Base-by-base conservation (phyloP, 2,888 invertebrate genomes). In the Eupithecia exiguata region DNA sequence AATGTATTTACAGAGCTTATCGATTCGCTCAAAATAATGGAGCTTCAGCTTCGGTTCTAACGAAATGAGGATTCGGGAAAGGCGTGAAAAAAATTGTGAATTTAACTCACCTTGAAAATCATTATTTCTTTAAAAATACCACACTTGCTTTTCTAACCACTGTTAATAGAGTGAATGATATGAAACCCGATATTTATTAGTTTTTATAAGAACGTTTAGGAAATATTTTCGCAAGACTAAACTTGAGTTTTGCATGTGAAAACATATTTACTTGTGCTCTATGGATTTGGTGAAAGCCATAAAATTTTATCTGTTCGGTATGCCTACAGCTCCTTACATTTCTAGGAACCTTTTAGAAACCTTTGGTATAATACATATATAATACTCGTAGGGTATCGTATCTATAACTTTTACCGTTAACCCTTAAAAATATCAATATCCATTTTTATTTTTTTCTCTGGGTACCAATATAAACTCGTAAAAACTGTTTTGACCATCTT, bases 181-280 rank as follows among this genome's bases (percentile, higher is more conserved):
- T 46, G 75, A 77, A 78, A 74, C 76, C 68, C 74, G 69, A 68
- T 73, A 65, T 68, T 70, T 70, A 79, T 76, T 66, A 80, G 74
- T 76, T 79, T 83, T 78, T 83, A 83, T 81, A 83, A 69, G 74
- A 78, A 77, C 65, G 73, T 5, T 76, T 78, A 80, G 77, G 76
- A 77, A 83, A 78, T 80, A 77, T 83, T 85, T 80, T 81, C 80
- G 81, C 79, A 86, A 86, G 78, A 71, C 74, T 79, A 72, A 80
- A 81, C 82, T 83, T 82, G 81, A 75, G 71, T 72, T 78, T 76
- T 74, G 74, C 80, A 78, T 79, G 78, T 76, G 76, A 78, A 79
- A 79, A 72, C 72, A 74, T 75, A 77, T 76, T 69, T 35, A 35
- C 18, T 38, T 69, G 70, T 71, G 74, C 62, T 71, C 69, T 76